Conservation (phyloP, 2,797 vertebrate species). For the Cirrhinus molitorella region DNA sequence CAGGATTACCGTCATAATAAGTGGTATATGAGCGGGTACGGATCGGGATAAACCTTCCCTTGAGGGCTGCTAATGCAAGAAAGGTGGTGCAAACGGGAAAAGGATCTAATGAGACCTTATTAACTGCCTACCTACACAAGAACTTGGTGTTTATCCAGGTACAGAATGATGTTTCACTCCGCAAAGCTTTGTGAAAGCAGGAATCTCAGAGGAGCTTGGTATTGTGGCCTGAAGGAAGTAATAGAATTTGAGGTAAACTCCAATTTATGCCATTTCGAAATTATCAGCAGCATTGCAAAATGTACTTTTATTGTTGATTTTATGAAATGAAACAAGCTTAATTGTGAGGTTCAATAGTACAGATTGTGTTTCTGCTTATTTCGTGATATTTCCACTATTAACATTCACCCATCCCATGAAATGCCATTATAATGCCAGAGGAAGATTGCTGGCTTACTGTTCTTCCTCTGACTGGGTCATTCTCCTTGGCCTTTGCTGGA, state of each 20-base stretch:
- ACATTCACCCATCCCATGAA: background rate
- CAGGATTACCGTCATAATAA: background rate
- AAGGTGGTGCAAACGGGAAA: background rate
- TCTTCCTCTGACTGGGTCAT: slow-evolving; percentile 59
- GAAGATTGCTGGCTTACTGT: slow-evolving; percentile 13
- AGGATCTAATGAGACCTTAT: background rate
- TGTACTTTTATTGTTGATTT: background rate
- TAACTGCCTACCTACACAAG: slow-evolving; percentile 10
- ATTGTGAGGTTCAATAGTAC: background rate
- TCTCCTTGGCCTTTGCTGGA: slow-evolving; percentile 61
- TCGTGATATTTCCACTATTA: background rate
- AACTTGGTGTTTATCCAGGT: background rate
- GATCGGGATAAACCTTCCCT: background rate
- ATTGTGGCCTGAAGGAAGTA: background rate
- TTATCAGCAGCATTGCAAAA: background rate
- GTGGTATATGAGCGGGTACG: background rate
- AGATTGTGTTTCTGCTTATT: background rate
- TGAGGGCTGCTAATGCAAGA: background rate
- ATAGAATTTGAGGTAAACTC: background rate
- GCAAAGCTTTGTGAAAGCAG: slow-evolving; percentile 18
- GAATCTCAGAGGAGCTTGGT: background rate
- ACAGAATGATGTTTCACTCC: background rate
- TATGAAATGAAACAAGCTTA: background rate
- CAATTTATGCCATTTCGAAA: background rate
- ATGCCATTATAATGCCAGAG: background rate